These are phyloP conservation scores for Hemibagrus wyckioides DNA, from an alignment of 2,113 vertebrate genomes.

Conservation along the genomic window DNA sequence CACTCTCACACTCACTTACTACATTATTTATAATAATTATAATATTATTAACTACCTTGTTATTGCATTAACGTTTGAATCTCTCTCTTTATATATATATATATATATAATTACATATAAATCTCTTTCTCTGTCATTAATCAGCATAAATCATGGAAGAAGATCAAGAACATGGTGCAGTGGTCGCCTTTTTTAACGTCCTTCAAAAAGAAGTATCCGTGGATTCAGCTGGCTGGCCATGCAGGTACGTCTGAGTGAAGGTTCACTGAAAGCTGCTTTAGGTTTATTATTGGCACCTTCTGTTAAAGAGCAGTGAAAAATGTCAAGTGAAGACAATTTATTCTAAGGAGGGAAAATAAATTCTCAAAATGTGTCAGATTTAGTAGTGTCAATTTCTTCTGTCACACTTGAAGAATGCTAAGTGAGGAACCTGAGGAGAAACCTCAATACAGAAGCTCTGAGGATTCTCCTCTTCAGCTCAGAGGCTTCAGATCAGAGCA, in stretches of 20 bases:
- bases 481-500: not conserved
- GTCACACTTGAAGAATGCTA: not conserved
- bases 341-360: not conserved
- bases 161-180: constrained; percentile 99
- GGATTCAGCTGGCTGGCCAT: constrained; percentile 96
- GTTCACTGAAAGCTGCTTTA: not conserved
- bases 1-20: constrained; percentile 17
- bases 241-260: constrained; percentile 77
- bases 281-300: not conserved
- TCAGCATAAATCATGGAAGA: constrained; percentile 97
- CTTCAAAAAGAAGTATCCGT: constrained; percentile 99
- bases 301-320: not conserved
- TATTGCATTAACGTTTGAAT: not conserved
- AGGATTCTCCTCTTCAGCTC: not conserved
- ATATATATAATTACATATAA: too few relatives aligned
- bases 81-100: too few relatives aligned
- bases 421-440: not conserved
- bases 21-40: too few relatives aligned
- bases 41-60: too few relatives aligned
- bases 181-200: constrained; percentile 99
- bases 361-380: not conserved
- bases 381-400: not conserved
- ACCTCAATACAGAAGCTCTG: not conserved
- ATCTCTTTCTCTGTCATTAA: constrained; percentile 46
- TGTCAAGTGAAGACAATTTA: not conserved